phyloP scores from a whole-genome alignment of 2,113 vertebrate species.

The Philantomba maxwellii region DNA sequence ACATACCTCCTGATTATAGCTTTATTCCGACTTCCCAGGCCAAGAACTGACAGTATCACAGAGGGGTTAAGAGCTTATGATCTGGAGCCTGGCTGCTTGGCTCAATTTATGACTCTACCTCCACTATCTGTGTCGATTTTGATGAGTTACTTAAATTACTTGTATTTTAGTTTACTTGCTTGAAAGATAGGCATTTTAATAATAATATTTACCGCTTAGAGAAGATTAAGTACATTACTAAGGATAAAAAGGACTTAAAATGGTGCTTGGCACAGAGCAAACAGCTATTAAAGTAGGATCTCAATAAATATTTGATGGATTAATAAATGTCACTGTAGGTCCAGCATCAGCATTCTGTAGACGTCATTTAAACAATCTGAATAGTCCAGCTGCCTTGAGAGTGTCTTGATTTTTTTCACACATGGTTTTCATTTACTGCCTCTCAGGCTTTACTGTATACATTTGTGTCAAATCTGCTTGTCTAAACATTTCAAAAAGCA shows the following conservation, averaged over 20 bases:
- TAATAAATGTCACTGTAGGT: not conserved
- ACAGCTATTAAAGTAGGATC: constrained; percentile 38
- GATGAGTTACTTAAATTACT: not conserved
- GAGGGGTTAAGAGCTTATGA: not conserved
- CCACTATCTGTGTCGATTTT: not conserved
- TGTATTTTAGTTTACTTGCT: not conserved
- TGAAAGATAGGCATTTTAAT: constrained; percentile 44
- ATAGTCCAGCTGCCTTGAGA: not conserved
- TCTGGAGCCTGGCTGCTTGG: not conserved
- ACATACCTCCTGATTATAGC: not conserved
- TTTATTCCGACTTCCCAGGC: not conserved
- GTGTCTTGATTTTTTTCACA: not conserved
- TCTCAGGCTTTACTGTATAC: constrained; percentile 41
- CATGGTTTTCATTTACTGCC: constrained; percentile 30
- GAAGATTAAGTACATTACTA: constrained; percentile 44
- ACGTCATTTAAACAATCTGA: constrained; percentile 42
- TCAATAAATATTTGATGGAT: constrained; percentile 46
- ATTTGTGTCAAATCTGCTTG: constrained; percentile 52
- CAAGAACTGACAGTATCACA: not conserved
- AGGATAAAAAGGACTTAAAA: not conserved
- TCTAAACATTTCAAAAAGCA: constrained; percentile 45
- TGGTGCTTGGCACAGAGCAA: constrained; percentile 6
- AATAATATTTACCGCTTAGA: constrained; percentile 19
- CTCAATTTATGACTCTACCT: not conserved
- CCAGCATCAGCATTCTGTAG: constrained; percentile 23